These are phyloP conservation scores for Circaetus cinerascens DNA, from an alignment of 2,113 vertebrate genomes.

Conservation along the genomic window DNA sequence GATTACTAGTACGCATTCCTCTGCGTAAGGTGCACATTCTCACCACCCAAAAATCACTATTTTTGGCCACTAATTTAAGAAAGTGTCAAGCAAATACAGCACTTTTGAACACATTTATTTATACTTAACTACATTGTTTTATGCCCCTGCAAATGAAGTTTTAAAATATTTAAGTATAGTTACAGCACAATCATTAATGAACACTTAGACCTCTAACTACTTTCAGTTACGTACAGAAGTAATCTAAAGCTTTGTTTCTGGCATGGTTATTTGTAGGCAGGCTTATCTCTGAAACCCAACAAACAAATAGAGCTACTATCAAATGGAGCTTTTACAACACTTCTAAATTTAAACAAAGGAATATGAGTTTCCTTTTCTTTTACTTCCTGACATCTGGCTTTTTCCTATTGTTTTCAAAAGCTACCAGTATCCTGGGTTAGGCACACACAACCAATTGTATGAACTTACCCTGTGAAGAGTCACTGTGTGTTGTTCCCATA, in stretches of 20 bases:
- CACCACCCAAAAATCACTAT: not conserved
- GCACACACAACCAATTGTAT: constrained; percentile 36
- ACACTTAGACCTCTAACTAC: not conserved
- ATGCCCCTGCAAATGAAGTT: not conserved
- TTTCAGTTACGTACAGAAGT: not conserved
- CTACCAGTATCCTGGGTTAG: constrained; percentile 81
- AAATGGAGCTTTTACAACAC: constrained; percentile 56
- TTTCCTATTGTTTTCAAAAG: constrained; percentile 82
- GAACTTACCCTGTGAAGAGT: constrained; percentile 96
- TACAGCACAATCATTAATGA: not conserved
- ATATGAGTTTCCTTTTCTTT: constrained; percentile 78
- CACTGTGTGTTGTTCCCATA: constrained; percentile 99
- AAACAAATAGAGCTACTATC: not conserved
- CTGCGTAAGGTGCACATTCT: not conserved
- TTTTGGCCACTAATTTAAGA: not conserved
- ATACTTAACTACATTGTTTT: not conserved
- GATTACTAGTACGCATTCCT: not conserved
- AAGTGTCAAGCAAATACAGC: not conserved
- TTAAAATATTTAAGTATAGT: not conserved
- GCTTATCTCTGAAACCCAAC: not conserved
- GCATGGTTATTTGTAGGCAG: not conserved
- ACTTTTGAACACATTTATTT: not conserved
- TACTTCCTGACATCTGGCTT: constrained; percentile 91
- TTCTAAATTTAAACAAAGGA: constrained; percentile 73
- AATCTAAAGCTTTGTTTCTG: not conserved